Base-by-base conservation (phyloP, 2,113 vertebrate genomes). In the Edolisoma coerulescens region DNA sequence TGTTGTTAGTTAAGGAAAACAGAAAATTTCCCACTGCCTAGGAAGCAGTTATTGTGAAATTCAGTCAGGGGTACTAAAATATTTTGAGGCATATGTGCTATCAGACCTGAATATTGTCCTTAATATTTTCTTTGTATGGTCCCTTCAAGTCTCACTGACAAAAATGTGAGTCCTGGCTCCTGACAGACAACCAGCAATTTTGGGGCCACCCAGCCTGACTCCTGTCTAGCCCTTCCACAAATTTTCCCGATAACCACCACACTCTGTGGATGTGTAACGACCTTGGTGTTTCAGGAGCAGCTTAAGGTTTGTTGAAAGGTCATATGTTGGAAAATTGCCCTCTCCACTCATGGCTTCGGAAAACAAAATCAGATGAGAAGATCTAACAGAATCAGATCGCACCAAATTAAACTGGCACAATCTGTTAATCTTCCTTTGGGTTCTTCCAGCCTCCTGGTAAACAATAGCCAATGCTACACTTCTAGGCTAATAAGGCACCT, bases 321-420 rank as follows among this genome's bases (percentile, higher is more conserved):
- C 81, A 70, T 11, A 52, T 16, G 9, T 24, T 94, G 79, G 92
- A 93, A 93, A 95, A 87, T 33, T 92, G 39, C 60, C 53, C 53
- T 92, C 60, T 84, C 71, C 44, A 53, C n/a, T 84, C 35, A 52
- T 8, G 52, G 70, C 86, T 95, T 86, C 1, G 0, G 70, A 88
- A 91, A 90, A 75, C 2, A 1, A 89, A 90, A 96, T 93, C 76
- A 75, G 86, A 67, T 90, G 73, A 96, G 89, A 86, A 96, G 71
- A 93, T 96, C 77, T 93, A 49, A 50, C 13, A 54, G 68, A 90
- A 85, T 79, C 82, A 95, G 84, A 88, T 88, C 54, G 0, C 57
- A 83, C 50, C 35, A 88, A 93, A 80, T 84, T 90, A 90, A 95
- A 73, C 30, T 41, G 63, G 60, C 19, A 37, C 54, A 75, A 89